phyloP scores from a whole-genome alignment of 2,113 vertebrate species.

The Meriones unguiculatus region DNA sequence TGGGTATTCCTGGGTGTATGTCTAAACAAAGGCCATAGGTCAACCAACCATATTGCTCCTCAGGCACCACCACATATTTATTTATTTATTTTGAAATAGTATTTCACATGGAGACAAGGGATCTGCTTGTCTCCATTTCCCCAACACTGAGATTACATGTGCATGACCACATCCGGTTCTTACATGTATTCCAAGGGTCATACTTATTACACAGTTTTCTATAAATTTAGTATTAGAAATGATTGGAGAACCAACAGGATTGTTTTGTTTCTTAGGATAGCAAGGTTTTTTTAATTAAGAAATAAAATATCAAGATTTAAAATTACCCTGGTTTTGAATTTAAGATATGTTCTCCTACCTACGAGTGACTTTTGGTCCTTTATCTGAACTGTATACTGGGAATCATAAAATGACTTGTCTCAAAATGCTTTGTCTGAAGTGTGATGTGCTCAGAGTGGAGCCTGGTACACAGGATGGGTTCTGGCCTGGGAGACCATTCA shows the following conservation, averaged over 20 bases:
- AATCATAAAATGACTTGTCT: neutral
- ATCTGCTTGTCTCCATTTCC: neutral
- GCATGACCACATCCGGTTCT: neutral
- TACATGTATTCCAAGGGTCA: neutral
- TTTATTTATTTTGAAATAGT: too few species aligned
- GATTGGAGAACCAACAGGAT: neutral
- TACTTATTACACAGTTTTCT: neutral
- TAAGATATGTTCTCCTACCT: neutral
- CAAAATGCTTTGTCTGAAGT: neutral
- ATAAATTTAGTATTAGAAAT: neutral
- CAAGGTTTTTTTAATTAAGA: neutral
- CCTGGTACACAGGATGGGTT: neutral
- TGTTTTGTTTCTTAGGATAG: neutral
- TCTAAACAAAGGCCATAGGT: neutral
- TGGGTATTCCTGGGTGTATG: neutral
- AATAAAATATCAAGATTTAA: neutral
- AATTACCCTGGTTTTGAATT: neutral
- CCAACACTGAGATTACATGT: neutral
- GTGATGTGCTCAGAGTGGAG: neutral
- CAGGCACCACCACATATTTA: neutral
- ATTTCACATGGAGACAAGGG: too few species aligned
- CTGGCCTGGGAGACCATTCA: neutral
- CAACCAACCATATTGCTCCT: neutral
- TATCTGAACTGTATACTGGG: neutral
- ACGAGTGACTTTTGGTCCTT: neutral